Evolutionary conservation across 1,140 invertebrate species (phyloP).

Genomic region (Rhagoletis pomonella): DNA sequence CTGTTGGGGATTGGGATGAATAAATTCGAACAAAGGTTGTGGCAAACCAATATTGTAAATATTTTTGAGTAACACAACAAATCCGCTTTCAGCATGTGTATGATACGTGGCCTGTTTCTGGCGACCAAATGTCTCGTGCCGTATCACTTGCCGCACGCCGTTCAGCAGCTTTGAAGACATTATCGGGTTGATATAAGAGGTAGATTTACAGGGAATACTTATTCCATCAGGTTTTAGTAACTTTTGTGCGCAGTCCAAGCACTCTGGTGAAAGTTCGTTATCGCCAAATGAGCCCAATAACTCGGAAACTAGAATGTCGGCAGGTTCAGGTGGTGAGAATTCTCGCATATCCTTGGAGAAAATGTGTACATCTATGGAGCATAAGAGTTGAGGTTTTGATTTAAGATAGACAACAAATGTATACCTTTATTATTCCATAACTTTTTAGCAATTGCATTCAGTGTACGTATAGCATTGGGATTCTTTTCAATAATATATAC

Average conservation of each 20-base stretch:
- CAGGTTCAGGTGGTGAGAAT: slow-evolving; percentile 86
- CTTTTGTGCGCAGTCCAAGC: slow-evolving; percentile 94
- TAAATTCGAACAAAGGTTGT: slow-evolving; percentile 89
- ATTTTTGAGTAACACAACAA: slow-evolving; percentile 95
- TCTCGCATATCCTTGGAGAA: slow-evolving; percentile 94
- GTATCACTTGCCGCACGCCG: slow-evolving; percentile 70
- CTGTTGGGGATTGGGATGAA: slow-evolving; percentile 86
- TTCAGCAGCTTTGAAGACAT: slow-evolving; percentile 75
- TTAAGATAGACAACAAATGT: not conserved
- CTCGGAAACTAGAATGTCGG: slow-evolving; percentile 98
- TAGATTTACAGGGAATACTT: slow-evolving; percentile 93
- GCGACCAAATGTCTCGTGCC: slow-evolving; percentile 58
- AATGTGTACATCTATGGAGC: slow-evolving; percentile 77
- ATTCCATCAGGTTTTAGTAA: slow-evolving; percentile 93
- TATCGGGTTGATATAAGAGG: slow-evolving; percentile 92
- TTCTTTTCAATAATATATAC: slow-evolving; percentile 99
- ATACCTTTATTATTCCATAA: slow-evolving; percentile 85
- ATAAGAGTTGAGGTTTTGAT: not conserved
- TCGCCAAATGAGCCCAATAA: slow-evolving; percentile 98
- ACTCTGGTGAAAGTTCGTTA: slow-evolving; percentile 99
- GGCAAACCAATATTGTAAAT: slow-evolving; percentile 87
- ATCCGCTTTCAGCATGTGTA: slow-evolving; percentile 93
- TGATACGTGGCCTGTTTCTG: slow-evolving; percentile 76
- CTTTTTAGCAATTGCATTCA: slow-evolving; percentile 86
- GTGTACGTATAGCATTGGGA: slow-evolving; percentile 94